Evolutionary conservation across 2,797 vertebrate genomes (phyloP).

Genomic region (Acropternis orthonyx): DNA sequence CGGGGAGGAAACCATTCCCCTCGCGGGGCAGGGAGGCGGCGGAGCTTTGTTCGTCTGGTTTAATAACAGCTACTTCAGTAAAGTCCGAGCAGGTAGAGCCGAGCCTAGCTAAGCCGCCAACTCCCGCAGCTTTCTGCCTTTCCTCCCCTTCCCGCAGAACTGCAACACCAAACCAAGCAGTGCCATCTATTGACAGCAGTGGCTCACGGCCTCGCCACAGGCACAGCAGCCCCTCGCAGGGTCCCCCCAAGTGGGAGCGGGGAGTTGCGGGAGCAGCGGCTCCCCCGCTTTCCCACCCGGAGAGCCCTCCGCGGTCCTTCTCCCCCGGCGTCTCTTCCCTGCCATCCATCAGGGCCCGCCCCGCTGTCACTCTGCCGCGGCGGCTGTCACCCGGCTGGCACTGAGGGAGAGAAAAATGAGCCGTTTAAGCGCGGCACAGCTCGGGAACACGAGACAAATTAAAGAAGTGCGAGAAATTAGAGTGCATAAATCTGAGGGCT

Average conservation of each 20-base stretch:
- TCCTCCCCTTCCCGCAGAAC: fast-evolving
- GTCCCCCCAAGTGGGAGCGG: neutral
- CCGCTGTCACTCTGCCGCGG: neutral
- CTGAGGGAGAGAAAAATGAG: neutral
- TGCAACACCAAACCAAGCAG: neutral
- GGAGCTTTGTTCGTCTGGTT: neutral
- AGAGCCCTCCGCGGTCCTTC: neutral
- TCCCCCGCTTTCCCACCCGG: neutral
- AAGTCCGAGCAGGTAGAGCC: neutral
- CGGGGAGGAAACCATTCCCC: neutral
- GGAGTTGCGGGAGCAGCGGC: neutral
- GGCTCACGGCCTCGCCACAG: neutral
- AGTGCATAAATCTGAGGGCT: slow-evolving; percentile 6
- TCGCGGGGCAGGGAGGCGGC: too few species aligned
- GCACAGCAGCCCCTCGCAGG: fast-evolving
- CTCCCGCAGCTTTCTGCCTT: neutral
- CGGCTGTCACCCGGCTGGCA: neutral
- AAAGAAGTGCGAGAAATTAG: slow-evolving; percentile 17
- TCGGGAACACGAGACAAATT: slow-evolving; percentile 6
- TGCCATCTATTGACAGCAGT: slow-evolving; percentile 19
- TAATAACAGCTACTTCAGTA: neutral
- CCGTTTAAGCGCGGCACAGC: neutral
- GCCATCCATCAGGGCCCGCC: neutral
- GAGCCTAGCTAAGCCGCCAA: neutral
- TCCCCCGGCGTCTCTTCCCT: neutral